Evolutionary conservation across 53 echinoderm and acorn worm species (phyloP).

Genomic region (Pentamera pediparva): DNA sequence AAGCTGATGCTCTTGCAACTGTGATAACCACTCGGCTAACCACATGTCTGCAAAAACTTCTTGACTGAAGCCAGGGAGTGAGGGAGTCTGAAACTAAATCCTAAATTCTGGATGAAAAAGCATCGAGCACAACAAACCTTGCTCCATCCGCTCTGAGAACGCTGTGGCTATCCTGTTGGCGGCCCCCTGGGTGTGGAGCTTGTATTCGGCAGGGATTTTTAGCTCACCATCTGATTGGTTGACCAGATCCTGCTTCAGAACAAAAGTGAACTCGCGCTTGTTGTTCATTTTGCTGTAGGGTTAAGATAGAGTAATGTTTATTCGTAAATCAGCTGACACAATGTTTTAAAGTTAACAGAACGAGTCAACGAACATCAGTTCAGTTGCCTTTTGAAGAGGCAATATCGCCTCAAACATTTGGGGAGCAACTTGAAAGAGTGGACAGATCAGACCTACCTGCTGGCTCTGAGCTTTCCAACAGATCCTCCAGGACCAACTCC

Average conservation of each 20-base stretch:
- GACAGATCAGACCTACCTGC: slow-evolving; percentile 64
- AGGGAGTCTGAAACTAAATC: too few relatives aligned
- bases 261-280: slow-evolving; percentile 56
- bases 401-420: too few relatives aligned
- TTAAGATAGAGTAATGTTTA: too few relatives aligned
- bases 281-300: slow-evolving; percentile 3
- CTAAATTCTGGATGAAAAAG: neutral
- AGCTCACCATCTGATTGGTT: slow-evolving; percentile 37
- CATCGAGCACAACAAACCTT: slow-evolving; percentile 7
- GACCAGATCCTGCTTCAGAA: slow-evolving; percentile 52
- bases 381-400: too few relatives aligned
- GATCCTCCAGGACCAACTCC: slow-evolving; percentile 58
- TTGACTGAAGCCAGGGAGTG: too few relatives aligned
- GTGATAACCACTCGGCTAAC: too few relatives aligned
- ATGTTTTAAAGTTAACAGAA: too few relatives aligned
- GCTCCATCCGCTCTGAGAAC: slow-evolving; percentile 44
- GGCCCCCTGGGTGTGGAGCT: slow-evolving; percentile 54
- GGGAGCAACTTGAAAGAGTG: too few relatives aligned
- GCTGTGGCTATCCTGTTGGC: slow-evolving; percentile 41
- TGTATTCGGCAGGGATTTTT: slow-evolving; percentile 44
- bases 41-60: too few relatives aligned
- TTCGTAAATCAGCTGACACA: too few relatives aligned
- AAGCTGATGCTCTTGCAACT: too few relatives aligned
- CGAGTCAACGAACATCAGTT: too few relatives aligned
- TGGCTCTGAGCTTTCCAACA: slow-evolving; percentile 74